These are phyloP conservation scores for Leptinotarsa juncta DNA, from an alignment of 2,888 invertebrate species.

Conservation along the genomic window DNA sequence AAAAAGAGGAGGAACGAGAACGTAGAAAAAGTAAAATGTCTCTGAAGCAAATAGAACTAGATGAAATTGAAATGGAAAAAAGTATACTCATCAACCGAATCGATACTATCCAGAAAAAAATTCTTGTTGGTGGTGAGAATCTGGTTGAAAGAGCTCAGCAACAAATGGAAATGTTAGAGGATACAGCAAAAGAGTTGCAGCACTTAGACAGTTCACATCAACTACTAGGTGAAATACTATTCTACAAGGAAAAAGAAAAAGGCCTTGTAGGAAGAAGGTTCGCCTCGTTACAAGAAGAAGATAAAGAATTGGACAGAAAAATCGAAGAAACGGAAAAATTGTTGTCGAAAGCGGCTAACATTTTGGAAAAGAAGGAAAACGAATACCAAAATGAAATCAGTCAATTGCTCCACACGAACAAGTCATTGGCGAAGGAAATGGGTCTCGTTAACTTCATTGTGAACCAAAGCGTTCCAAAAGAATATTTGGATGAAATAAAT, in stretches of 20 bases:
- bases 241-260: conserved; percentile 88
- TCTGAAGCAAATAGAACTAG: conserved; percentile 61
- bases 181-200: conserved; percentile 83
- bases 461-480: conserved; percentile 88
- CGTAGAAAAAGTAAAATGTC: conserved; percentile 54
- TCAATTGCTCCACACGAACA: conserved; percentile 75
- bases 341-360: conserved; percentile 82
- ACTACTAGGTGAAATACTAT: conserved; percentile 80
- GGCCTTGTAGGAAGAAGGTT: conserved; percentile 89
- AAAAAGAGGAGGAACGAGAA: conserved; percentile 74
- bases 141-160: conserved; percentile 93
- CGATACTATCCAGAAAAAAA: conserved; percentile 84
- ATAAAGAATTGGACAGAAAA: conserved; percentile 88
- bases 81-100: conserved; percentile 71
- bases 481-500: conserved; percentile 88
- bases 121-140: conserved; percentile 96
- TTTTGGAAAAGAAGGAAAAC: conserved; percentile 75
- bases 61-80: conserved; percentile 67
- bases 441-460: conserved; percentile 83
- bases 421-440: conserved; percentile 81
- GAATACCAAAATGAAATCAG: conserved; percentile 53
- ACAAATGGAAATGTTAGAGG: conserved; percentile 86
- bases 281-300: conserved; percentile 91
- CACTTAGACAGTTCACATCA: conserved; percentile 80
- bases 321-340: conserved; percentile 83